Percentiles rank a stretch among this genome's conserved stretches.
These are phyloP conservation scores for Toxotes jaculatrix DNA, from an alignment of 2,113 vertebrate genomes.

Conservation along the genomic window DNA sequence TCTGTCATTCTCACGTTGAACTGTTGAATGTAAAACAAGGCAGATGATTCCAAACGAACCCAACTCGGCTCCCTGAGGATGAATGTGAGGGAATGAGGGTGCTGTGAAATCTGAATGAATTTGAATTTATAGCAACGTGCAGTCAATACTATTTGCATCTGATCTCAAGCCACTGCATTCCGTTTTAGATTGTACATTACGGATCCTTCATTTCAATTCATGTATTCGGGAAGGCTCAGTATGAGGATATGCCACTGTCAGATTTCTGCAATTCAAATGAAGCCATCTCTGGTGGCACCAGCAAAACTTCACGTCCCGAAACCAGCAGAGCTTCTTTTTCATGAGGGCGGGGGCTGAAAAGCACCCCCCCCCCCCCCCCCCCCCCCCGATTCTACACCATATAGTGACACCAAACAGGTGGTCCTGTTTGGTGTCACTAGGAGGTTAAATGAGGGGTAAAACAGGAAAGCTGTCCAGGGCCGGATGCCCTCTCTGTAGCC, in stretches of 20 bases:
- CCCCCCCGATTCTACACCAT: no score
- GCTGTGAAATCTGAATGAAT: neutral
- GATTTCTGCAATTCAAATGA: neutral
- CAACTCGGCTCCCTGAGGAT: neutral
- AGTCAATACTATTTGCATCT: neutral
- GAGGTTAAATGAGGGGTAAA: conserved; percentile 14
- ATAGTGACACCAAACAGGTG: neutral
- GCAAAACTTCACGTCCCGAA: neutral
- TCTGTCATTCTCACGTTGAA: neutral
- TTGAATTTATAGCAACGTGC: neutral
- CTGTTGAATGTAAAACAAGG: conserved; percentile 5
- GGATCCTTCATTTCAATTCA: neutral
- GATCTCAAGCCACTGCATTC: neutral
- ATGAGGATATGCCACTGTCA: neutral
- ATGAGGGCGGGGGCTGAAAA: neutral
- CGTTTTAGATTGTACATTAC: neutral
- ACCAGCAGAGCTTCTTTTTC: no score
- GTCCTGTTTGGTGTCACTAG: neutral
- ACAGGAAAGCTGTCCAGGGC: neutral
- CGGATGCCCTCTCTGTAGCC: conserved; percentile 37
- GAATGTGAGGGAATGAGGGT: neutral
- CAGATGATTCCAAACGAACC: neutral
- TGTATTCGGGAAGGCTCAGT: neutral
- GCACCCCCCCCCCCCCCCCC: no score
- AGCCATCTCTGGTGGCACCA: neutral